Evolutionary conservation across 2,797 vertebrate genomes (phyloP), one percentile per base, ranked within the genome.

Genomic region (Typhlichthys eigenmanni): DNA sequence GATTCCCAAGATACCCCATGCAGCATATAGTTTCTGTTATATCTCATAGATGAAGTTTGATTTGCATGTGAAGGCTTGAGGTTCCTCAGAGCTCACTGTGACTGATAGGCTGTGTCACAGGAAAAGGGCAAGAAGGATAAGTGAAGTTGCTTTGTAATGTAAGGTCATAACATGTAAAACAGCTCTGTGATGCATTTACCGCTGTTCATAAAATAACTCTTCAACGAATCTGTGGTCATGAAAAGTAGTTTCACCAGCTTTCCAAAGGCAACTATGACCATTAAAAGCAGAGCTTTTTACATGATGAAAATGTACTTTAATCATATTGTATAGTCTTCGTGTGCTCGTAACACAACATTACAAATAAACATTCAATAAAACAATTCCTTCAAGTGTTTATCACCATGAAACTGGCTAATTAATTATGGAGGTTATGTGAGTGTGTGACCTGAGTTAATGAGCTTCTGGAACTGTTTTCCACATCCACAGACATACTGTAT

Each of bases 111-210:
- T 67, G 61, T 76, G 76, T 86, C 78, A 80, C 63, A 64, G 50
- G 55, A 52, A 81, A 86, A 78, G 80, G 72, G 79, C 83, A 78
- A 9, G 62, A n/a, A 47, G 69, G 68, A 77, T 86, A 84, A 83
- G 77, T 76, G 64, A 84, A 82, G 80, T 80, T 85, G 64, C 75
- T 63, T 81, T 77, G 76, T 69, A 62, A 64, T 82, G 67, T 87
- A 90, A 78, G 74, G 72, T 68, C 76, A 75, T 88, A 85, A 88
- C 89, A 91, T 85, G 83, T 87, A 85, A 86, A 88, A 75, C 64
- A 84, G 79, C 71, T 67, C 71, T 32, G 69, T 78, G 71, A 87
- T 87, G 76, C 74, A 73, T 87, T 87, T 81, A 89, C 72, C 69
- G 72, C 75, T 73, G 61, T 68, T 74, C 67, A 81, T 83, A 79